phyloP scores from a whole-genome alignment of 35 echinoderm and acorn worm genomes.

The Strongylocentrotus purpuratus region DNA sequence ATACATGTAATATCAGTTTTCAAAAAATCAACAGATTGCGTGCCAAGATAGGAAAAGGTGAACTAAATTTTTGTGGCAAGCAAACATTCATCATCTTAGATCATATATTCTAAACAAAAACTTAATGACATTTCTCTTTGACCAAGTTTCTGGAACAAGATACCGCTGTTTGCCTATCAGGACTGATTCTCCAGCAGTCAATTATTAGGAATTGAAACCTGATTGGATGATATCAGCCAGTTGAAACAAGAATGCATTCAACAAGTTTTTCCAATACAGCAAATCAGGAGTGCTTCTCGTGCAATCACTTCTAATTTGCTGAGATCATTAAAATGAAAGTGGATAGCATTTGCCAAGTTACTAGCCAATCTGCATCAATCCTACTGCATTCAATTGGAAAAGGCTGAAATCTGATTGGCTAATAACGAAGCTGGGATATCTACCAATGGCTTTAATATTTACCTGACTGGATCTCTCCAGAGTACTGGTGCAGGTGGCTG shows the following conservation, averaged over 20 bases:
- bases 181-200: neutral
- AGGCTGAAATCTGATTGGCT: neutral
- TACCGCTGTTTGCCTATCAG: neutral
- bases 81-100: too few relatives aligned
- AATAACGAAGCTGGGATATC: neutral
- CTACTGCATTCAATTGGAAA: neutral
- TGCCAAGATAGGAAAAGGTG: too few relatives aligned
- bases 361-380: neutral
- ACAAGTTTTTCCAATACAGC: too few relatives aligned
- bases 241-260: too few relatives aligned
- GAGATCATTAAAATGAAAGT: neutral
- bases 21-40: too few relatives aligned
- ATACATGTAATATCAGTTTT: too few relatives aligned
- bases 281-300: too few relatives aligned
- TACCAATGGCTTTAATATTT: neutral
- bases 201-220: neutral
- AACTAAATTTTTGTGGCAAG: too few relatives aligned
- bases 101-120: too few relatives aligned
- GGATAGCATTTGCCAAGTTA: neutral
- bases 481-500: slow-evolving; percentile 6
- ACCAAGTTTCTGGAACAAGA: too few relatives aligned
- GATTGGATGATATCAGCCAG: neutral
- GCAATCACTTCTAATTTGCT: too few relatives aligned
- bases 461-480: slow-evolving; percentile 29
- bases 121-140: too few relatives aligned